phyloP scores from a whole-genome alignment of 2,888 invertebrate species.

The Calliphora vomitoria region DNA sequence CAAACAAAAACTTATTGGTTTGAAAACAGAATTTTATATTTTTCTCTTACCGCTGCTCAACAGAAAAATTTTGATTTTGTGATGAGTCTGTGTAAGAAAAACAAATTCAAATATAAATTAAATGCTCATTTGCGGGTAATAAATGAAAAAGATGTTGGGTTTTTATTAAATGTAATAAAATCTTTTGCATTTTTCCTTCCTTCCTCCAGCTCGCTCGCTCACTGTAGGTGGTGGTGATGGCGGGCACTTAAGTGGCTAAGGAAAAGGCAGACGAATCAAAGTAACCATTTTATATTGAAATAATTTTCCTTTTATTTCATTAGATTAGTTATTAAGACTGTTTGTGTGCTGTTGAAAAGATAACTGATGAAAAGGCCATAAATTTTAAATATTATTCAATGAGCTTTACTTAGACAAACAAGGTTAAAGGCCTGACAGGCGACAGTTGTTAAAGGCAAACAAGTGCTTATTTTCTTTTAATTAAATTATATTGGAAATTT shows the following conservation, averaged over 20 bases:
- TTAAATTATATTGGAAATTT: conserved; percentile 21
- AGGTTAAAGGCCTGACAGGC: background rate
- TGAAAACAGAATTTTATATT: conserved; percentile 20
- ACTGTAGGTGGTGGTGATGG: no score
- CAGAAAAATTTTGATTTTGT: background rate
- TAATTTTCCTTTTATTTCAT: conserved; percentile 50
- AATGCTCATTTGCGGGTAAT: conserved; percentile 72
- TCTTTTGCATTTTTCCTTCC: conserved; percentile 29
- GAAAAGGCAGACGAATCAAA: background rate
- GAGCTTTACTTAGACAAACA: background rate
- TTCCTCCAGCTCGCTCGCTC: no score
- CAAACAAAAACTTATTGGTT: conserved; percentile 35
- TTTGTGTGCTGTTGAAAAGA: background rate
- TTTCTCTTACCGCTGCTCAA: background rate
- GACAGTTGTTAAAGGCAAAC: no score
- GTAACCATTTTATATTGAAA: conserved; percentile 34
- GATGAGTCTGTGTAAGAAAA: conserved; percentile 21
- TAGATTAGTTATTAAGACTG: no score
- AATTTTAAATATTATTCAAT: conserved; percentile 29
- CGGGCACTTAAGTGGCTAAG: no score
- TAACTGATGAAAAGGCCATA: conserved; percentile 37
- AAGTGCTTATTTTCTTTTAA: conserved; percentile 7
- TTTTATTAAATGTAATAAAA: conserved; percentile 57
- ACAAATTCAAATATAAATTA: conserved; percentile 65
- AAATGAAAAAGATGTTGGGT: conserved; percentile 49